Base-by-base conservation (phyloP, 2,113 vertebrate genomes). In the Charina bottae region DNA sequence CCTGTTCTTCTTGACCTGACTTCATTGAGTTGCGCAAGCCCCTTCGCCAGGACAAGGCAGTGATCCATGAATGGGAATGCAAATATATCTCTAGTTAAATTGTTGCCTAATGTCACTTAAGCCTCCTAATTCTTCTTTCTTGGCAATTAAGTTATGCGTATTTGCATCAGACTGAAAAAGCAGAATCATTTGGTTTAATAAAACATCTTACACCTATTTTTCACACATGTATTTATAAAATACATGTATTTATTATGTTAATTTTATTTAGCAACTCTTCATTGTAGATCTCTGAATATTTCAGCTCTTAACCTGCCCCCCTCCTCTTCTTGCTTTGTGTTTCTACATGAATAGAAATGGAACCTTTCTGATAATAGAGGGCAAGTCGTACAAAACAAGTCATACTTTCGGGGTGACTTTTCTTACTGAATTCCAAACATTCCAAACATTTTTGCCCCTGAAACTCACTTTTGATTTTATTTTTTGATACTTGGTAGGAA, bases 31-130 rank as follows among this genome's bases (percentile, higher is more conserved):
- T n/a, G n/a, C n/a, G n/a, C n/a, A n/a, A n/a, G n/a, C n/a, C n/a
- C n/a, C n/a, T n/a, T n/a, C n/a, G n/a, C n/a, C n/a, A n/a, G n/a
- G n/a, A n/a, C n/a, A n/a, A n/a, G n/a, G n/a, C n/a, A n/a, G n/a
- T n/a, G n/a, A n/a, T n/a, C n/a, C n/a, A n/a, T n/a, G n/a, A n/a
- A n/a, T n/a, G n/a, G n/a, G n/a, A 49, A 54, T 87, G 91, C 88
- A 93, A 91, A 93, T 56, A 94, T 68, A 85, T 84, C 60, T 62
- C 89, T 95, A 94, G 96, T 95, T 95, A 93, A 85, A 93, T 72
- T 62, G 92, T 87, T 92, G 96, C 89, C 90, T 96, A 95, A 94
- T 92, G 95, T 93, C 94, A 90, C 56, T 87, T 62, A 90, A 94
- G 85, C 83, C 87, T 87, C 95, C 83, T 72, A 92, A 24, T 88